phyloP scores from a whole-genome alignment of 2,888 invertebrate genomes.

The Tachina lurida region DNA sequence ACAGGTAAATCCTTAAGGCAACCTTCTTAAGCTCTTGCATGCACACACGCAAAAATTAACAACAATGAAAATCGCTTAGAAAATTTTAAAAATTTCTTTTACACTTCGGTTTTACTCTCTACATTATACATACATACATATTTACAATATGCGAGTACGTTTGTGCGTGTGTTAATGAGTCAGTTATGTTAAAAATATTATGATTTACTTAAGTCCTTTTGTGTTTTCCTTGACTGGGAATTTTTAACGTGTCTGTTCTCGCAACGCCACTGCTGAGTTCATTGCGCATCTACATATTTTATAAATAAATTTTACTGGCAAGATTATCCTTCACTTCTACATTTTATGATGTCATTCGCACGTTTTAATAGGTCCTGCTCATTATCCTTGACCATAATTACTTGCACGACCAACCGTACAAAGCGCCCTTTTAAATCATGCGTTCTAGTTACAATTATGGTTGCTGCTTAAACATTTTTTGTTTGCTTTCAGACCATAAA shows the following conservation, averaged over 20 bases:
- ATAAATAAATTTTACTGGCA: neutral
- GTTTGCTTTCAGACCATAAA: neutral
- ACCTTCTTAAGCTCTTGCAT: conserved; percentile 25
- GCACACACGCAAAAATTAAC: conserved; percentile 26
- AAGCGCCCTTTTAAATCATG: neutral
- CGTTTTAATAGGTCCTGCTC: conserved; percentile 52
- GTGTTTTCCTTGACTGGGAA: neutral
- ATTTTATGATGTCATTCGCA: conserved; percentile 56
- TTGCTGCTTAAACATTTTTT: neutral
- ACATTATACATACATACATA: neutral
- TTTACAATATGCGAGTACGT: conserved; percentile 40
- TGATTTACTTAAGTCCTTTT: conserved; percentile 26
- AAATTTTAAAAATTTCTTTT: conserved; percentile 35
- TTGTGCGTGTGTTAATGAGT: conserved; percentile 29
- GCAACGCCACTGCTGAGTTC: neutral
- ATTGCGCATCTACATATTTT: neutral
- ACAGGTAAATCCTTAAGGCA: conserved; percentile 56
- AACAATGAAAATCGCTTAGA: conserved; percentile 51
- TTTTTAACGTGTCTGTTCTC: neutral
- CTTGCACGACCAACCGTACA: conserved; percentile 31
- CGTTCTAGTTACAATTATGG: conserved; percentile 32
- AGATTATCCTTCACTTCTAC: conserved; percentile 34
- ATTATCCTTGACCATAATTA: conserved; percentile 63
- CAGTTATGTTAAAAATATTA: conserved; percentile 24
- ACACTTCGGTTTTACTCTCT: neutral